These are phyloP conservation scores for Chelonoidis abingdonii DNA, from an alignment of 2,113 vertebrate species.

Conservation along the genomic window DNA sequence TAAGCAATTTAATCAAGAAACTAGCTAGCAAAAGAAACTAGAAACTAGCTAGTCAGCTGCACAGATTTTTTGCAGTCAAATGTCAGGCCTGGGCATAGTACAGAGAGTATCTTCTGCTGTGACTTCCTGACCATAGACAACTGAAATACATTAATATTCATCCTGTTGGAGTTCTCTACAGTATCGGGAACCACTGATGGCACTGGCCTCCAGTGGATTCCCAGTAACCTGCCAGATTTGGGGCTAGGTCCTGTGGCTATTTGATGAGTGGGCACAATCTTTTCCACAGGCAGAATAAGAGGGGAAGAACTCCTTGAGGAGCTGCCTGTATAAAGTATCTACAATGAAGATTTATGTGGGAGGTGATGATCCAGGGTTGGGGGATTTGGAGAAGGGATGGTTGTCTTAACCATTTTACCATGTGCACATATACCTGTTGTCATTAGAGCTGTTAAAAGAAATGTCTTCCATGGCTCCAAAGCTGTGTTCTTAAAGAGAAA, in stretches of 20 bases:
- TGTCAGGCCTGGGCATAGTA: background rate
- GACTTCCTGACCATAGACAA: background rate
- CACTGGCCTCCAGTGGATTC: background rate
- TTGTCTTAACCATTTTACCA: background rate
- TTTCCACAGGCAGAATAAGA: background rate
- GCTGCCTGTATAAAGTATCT: background rate
- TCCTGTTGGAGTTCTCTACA: background rate
- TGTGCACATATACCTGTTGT: background rate
- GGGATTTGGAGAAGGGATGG: constrained; percentile 2
- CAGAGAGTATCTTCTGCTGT: background rate
- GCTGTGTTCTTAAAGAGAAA: constrained; percentile 19
- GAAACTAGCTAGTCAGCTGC: background rate
- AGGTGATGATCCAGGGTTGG: background rate
- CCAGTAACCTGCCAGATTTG: background rate
- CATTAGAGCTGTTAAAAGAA: background rate
- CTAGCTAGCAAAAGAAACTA: background rate
- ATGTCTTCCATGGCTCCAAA: background rate
- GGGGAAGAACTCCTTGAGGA: background rate
- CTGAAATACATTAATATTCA: background rate
- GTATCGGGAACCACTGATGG: background rate
- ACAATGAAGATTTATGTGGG: constrained; percentile 17
- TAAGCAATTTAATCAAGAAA: background rate
- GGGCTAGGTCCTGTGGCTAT: background rate
- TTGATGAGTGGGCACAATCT: background rate
- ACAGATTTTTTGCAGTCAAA: background rate